A percentile compares a stretch with the other conserved stretches of the same genome.
Evolutionary conservation across 2,797 vertebrate species (phyloP).

Genomic region (Meda fulgida): DNA sequence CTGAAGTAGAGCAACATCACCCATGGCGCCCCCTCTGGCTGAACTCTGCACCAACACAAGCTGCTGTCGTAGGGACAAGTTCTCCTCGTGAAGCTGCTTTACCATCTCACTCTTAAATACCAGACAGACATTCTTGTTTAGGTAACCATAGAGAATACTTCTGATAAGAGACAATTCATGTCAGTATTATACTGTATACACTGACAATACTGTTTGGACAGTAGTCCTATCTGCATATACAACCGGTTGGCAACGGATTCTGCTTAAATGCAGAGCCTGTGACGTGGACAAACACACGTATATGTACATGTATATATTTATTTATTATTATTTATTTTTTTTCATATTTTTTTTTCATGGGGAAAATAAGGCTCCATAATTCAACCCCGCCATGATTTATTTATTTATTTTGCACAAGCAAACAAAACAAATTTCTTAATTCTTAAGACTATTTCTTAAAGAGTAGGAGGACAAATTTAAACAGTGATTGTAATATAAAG

Average conservation of each 20-base stretch:
- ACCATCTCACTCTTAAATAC: conserved; percentile 67
- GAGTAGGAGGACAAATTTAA: too few species aligned
- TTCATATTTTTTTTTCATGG: too few species aligned
- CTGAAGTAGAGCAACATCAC: conserved; percentile 61
- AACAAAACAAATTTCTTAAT: too few species aligned
- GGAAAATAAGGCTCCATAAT: too few species aligned
- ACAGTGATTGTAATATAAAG: too few species aligned
- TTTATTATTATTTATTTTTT: too few species aligned
- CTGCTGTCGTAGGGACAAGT: conserved; percentile 64
- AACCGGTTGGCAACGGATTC: not conserved
- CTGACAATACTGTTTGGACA: not conserved
- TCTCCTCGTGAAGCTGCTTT: conserved; percentile 70
- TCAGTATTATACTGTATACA: not conserved
- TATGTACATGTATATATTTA: too few species aligned
- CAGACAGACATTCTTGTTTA: conserved; percentile 4
- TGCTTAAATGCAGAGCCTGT: not conserved
- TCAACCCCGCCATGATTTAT: too few species aligned
- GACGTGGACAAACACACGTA: too few species aligned
- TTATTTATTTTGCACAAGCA: too few species aligned
- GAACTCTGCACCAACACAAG: conserved; percentile 49
- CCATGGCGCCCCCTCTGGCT: conserved; percentile 21
- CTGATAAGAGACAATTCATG: not conserved
- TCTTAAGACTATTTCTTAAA: too few species aligned
- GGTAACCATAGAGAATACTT: not conserved
- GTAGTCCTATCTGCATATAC: not conserved